Conservation (phyloP, 2,888 invertebrate genomes). For the Koerneria pararmatus region DNA sequence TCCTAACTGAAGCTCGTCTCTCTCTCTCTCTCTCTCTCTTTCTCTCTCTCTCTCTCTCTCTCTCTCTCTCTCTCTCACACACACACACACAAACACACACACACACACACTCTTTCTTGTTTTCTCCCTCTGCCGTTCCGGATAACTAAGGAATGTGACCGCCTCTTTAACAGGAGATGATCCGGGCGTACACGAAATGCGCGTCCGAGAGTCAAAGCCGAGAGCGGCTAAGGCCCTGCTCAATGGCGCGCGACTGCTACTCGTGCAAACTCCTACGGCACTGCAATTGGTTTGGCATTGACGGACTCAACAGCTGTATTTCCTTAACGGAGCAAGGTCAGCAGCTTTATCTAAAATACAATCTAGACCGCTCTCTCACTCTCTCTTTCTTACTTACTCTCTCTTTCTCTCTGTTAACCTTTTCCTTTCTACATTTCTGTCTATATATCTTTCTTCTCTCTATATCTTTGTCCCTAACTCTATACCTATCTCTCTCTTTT, state of each 20-base stretch:
- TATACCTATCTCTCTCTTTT: not conserved
- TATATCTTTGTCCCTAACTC: not conserved
- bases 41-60: too few species aligned
- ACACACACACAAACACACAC: too few species aligned
- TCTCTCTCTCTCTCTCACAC: too few species aligned
- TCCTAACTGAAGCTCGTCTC: too few species aligned
- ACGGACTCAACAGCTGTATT: conserved; percentile 39
- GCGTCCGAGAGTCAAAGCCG: not conserved
- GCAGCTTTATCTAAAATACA: conserved; percentile 2
- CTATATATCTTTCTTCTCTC: not conserved
- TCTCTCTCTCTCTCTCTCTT: too few species aligned
- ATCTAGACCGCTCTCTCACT: not conserved
- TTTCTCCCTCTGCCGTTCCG: too few species aligned
- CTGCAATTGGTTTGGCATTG: conserved; percentile 53
- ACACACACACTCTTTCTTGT: too few species aligned
- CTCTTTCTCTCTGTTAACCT: not conserved
- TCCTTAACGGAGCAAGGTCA: conserved; percentile 38
- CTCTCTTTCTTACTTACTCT: not conserved
- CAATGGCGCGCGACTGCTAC: conserved; percentile 46
- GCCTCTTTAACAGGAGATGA: conserved; percentile 25
- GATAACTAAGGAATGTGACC: too few species aligned
- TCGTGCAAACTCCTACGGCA: conserved; percentile 47
- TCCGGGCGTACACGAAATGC: conserved; percentile 18
- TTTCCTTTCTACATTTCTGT: too few species aligned
- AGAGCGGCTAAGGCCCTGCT: conserved; percentile 38